phyloP scores from a whole-genome alignment of 2,797 vertebrate genomes.

The Euthynnus affinis region DNA sequence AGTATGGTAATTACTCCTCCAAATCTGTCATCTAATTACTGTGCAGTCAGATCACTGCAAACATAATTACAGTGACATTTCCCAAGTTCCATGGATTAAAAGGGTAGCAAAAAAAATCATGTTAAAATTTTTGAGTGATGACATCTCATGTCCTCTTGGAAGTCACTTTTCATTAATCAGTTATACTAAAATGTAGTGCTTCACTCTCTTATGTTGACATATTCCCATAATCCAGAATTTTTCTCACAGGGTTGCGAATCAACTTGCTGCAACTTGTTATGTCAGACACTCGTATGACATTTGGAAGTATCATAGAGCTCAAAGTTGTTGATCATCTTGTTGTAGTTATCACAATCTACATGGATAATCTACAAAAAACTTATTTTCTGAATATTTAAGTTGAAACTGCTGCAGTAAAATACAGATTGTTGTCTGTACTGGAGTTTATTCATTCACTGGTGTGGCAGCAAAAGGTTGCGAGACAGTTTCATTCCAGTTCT shows the following conservation, averaged over 20 bases:
- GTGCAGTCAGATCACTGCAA: slow-evolving; percentile 50
- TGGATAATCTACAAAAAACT: neutral
- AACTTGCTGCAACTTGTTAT: slow-evolving; percentile 7
- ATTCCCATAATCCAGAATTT: neutral
- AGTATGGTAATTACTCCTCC: slow-evolving; percentile 63
- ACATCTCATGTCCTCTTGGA: slow-evolving; percentile 13
- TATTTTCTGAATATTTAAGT: neutral
- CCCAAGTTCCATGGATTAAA: slow-evolving; percentile 38
- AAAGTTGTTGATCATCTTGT: slow-evolving; percentile 4
- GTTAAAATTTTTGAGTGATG: slow-evolving; percentile 19
- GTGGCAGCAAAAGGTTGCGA: neutral
- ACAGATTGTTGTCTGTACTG: neutral
- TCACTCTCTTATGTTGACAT: neutral
- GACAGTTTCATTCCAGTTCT: neutral
- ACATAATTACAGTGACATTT: slow-evolving; percentile 67
- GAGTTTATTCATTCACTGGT: slow-evolving; percentile 1
- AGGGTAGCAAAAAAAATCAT: slow-evolving; percentile 10
- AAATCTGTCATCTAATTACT: slow-evolving; percentile 67
- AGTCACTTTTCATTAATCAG: slow-evolving; percentile 14
- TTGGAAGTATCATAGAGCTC: neutral
- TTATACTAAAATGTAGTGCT: neutral
- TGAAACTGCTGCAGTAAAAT: neutral
- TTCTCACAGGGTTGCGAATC: neutral
- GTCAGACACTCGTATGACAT: slow-evolving; percentile 2
- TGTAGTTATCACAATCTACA: neutral